Evolutionary conservation across 2,113 vertebrate species (phyloP).

Genomic region (Pagrus major): DNA sequence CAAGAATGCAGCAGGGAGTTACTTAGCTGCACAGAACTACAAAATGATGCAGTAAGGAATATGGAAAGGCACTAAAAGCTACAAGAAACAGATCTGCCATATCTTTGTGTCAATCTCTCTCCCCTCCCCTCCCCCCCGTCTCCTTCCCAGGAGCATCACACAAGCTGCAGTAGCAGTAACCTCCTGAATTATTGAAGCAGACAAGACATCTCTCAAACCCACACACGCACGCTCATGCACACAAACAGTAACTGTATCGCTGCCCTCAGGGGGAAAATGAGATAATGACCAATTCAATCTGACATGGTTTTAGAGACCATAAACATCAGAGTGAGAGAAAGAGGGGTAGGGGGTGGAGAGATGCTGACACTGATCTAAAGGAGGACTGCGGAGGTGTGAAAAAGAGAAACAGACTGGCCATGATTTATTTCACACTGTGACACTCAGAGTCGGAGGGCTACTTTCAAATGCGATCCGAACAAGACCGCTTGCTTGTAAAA

Average conservation of each 20-base stretch:
- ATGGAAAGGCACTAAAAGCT: constrained; percentile 50
- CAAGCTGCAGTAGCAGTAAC: constrained; percentile 67
- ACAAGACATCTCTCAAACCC: constrained; percentile 71
- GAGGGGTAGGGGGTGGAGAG: constrained; percentile 11
- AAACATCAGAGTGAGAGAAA: constrained; percentile 64
- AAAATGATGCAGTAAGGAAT: constrained; percentile 51
- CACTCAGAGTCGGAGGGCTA: constrained; percentile 1
- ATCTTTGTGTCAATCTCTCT: constrained; percentile 36
- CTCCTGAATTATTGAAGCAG: constrained; percentile 81
- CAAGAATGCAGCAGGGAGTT: constrained; percentile 24
- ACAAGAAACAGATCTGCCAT: constrained; percentile 46
- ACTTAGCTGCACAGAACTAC: constrained; percentile 32
- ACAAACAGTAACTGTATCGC: constrained; percentile 66
- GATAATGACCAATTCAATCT: constrained; percentile 80
- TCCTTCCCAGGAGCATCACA: constrained; percentile 55
- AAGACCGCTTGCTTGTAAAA: constrained; percentile 18
- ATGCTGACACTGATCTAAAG: constrained; percentile 57
- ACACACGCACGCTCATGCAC: constrained; percentile 42
- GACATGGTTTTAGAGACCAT: constrained; percentile 76
- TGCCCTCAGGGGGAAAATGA: constrained; percentile 61
- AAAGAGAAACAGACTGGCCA: constrained; percentile 36
- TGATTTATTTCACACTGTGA: constrained; percentile 52
- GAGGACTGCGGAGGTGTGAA: constrained; percentile 34
- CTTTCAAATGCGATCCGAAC: constrained; percentile 29
- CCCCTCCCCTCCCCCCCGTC: background rate